A percentile compares a stretch with the other conserved stretches of the same genome.
Conservation (phyloP, 2,113 vertebrate species). For the Dasyornis broadbenti region DNA sequence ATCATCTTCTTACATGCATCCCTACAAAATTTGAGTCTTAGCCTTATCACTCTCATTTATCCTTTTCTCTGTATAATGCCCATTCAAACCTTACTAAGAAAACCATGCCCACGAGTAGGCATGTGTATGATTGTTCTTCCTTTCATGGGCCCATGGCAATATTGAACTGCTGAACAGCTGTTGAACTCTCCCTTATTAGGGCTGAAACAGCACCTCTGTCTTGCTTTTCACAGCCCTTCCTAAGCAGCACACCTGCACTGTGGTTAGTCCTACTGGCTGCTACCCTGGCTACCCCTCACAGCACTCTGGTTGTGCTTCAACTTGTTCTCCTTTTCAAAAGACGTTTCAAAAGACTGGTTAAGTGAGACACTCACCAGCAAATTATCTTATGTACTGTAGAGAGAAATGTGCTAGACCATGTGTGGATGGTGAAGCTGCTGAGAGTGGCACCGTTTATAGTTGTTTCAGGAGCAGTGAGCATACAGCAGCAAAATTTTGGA, state of each 20-base stretch:
- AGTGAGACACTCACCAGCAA: background rate
- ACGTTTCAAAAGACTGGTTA: background rate
- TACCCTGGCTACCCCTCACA: background rate
- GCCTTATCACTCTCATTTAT: background rate
- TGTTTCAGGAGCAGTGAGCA: background rate
- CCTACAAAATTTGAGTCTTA: background rate
- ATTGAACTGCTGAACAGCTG: background rate
- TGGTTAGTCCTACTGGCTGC: background rate
- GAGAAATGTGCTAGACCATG: background rate
- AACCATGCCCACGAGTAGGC: fast-evolving
- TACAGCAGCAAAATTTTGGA: background rate
- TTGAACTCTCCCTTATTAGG: background rate
- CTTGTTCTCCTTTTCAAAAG: background rate
- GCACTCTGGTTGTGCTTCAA: background rate
- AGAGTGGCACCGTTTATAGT: background rate
- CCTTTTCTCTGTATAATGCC: background rate
- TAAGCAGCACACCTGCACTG: background rate
- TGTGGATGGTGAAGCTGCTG: background rate
- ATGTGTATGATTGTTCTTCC: fast-evolving
- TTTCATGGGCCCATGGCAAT: background rate
- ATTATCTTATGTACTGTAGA: background rate
- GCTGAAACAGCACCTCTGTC: background rate
- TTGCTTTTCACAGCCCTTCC: background rate
- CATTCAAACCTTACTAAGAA: background rate
- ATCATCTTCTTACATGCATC: background rate